These are phyloP conservation scores for Dinoponera quadriceps DNA, from an alignment of 1,140 invertebrate genomes.

Conservation along the genomic window DNA sequence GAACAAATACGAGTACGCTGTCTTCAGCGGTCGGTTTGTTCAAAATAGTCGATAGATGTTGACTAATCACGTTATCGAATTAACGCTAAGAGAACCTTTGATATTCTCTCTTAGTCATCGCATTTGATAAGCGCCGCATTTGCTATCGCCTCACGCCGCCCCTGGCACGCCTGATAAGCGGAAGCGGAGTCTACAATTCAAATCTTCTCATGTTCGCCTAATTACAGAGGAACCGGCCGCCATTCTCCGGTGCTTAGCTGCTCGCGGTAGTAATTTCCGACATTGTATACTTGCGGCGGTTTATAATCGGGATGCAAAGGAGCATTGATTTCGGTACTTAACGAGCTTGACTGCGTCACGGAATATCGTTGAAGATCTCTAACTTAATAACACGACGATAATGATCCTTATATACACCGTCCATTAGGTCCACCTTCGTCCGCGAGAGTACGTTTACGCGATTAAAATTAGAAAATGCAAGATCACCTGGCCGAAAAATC, in stretches of 20 bases:
- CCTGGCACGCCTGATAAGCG: slow-evolving; percentile 36
- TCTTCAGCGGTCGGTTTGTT: no score
- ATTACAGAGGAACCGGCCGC: slow-evolving; percentile 53
- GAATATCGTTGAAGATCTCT: neutral
- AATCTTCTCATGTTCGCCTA: slow-evolving; percentile 59
- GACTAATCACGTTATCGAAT: neutral
- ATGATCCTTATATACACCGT: neutral
- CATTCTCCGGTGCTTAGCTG: slow-evolving; percentile 55
- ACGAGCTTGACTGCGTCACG: slow-evolving; percentile 22
- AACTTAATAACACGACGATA: neutral
- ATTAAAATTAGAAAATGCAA: neutral
- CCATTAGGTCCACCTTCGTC: no score
- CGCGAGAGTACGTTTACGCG: neutral
- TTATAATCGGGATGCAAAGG: slow-evolving; percentile 52
- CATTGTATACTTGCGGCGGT: slow-evolving; percentile 50
- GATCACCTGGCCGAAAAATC: no score
- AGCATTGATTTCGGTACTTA: slow-evolving; percentile 51
- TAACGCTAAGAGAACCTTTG: neutral
- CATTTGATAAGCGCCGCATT: slow-evolving; percentile 1
- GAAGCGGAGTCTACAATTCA: slow-evolving; percentile 51
- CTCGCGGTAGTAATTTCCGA: slow-evolving; percentile 53
- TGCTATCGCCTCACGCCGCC: slow-evolving; percentile 11
- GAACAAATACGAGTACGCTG: no score
- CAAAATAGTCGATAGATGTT: no score
- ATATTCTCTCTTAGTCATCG: slow-evolving; percentile 13